Evolutionary conservation across 1,140 invertebrate species (phyloP), one percentile per base, ranked within the genome.

Genomic region (Papilio polyxenes): DNA sequence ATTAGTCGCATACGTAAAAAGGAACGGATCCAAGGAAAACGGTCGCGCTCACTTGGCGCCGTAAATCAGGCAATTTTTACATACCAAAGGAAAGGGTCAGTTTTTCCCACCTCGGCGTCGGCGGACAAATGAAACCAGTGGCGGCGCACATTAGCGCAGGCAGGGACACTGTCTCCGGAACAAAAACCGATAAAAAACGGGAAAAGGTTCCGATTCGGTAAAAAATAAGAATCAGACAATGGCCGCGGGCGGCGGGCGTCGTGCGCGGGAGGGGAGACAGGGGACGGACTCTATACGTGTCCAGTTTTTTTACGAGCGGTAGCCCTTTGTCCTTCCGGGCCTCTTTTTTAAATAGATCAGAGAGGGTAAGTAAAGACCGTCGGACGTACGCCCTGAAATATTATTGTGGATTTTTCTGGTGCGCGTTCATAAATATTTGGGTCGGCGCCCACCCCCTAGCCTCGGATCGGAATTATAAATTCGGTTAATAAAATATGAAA

Each of bases 321-420:
- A 88, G 89, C 89, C 92, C 92, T 93, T 94, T 94, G 93, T 94
- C 91, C 93, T 92, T 94, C 92, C 92, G 93, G 91, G 89, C 83
- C 91, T 90, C 90, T 92, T 93, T 94, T 94, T 94, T 93, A 94
- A 94, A 94, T 94, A 94, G 93, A 94, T 94, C 93, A 93, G 90
- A 86, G 90, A 90, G 89, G 89, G 89, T 88, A 93, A 94, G 91
- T 91, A 92, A 93, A 88, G 92, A 92, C 89, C 89, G 88, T 65
- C 88, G 88, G 90, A 90, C 89, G 87, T 92, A 91, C 91, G 92
- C 90, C 90, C 93, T 93, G 91, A 93, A 94, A 93, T 93, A 93
- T 94, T 94, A 94, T 94, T 93, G 93, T 93, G 93, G 91, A 93
- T 93, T 94, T 94, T 94, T 93, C 92, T 92, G 89, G 91, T 90